Evolutionary conservation across 1,140 invertebrate species (phyloP).

Genomic region (Diprion similis): DNA sequence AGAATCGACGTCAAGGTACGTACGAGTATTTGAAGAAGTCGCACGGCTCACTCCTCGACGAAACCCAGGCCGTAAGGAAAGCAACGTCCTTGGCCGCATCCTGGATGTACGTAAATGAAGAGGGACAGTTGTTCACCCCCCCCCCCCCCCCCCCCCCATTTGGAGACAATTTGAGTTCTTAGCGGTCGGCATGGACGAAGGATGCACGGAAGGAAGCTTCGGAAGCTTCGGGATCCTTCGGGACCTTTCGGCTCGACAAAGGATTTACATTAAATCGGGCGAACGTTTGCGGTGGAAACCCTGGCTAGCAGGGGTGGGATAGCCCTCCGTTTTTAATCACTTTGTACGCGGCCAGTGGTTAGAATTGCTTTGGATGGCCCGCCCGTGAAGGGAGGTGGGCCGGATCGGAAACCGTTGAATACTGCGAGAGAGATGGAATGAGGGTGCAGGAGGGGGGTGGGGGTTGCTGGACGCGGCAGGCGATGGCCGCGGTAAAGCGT

Average conservation of each 20-base stretch:
- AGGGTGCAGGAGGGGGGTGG: not conserved
- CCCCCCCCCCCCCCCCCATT: too few species aligned
- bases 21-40: too few species aligned
- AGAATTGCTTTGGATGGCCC: slow-evolving; percentile 23
- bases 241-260: not conserved
- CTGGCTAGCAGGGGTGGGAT: slow-evolving; percentile 16
- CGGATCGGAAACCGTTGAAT: not conserved
- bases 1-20: too few species aligned
- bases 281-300: slow-evolving; percentile 38
- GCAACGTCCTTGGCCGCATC: too few species aligned
- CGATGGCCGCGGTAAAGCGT: too few species aligned
- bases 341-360: slow-evolving; percentile 41
- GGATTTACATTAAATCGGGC: slow-evolving; percentile 28
- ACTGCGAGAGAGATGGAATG: not conserved
- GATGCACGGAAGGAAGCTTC: not conserved
- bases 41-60: too few species aligned
- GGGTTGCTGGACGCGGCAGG: not conserved
- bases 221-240: not conserved
- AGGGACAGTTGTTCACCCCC: too few species aligned
- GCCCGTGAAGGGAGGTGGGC: not conserved
- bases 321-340: slow-evolving; percentile 42
- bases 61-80: too few species aligned
- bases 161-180: not conserved
- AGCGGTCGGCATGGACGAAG: not conserved
- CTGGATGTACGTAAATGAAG: too few species aligned